These are phyloP conservation scores for Apogon talboti DNA, from an alignment of 2,797 vertebrate genomes.

Conservation along the genomic window DNA sequence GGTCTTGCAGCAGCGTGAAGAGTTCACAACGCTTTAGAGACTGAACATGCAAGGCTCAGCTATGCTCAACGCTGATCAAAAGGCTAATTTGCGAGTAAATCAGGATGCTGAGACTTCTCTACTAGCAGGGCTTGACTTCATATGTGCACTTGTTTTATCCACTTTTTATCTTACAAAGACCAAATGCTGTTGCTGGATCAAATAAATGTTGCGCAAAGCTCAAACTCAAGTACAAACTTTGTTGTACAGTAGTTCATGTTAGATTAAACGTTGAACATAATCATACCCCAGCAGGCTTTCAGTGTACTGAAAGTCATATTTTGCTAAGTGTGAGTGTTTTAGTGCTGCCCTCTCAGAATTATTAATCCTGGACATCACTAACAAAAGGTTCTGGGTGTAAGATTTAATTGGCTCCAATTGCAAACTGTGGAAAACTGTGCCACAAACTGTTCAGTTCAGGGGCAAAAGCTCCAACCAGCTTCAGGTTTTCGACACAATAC, in stretches of 20 bases:
- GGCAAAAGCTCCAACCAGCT: too few species aligned
- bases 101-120: slow-evolving; percentile 10
- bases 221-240: background rate
- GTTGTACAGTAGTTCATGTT: background rate
- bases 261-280: background rate
- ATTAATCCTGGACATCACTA: background rate
- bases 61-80: slow-evolving; percentile 41
- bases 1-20: slow-evolving; percentile 3
- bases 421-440: background rate
- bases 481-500: too few species aligned
- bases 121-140: slow-evolving; percentile 24
- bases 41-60: slow-evolving; percentile 7
- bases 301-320: background rate
- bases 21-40: slow-evolving; percentile 26
- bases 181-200: slow-evolving; percentile 16
- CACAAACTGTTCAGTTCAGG: too few species aligned
- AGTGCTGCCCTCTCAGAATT: background rate
- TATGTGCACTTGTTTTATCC: background rate
- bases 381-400: background rate
- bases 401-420: background rate
- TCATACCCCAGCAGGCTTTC: background rate
- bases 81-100: slow-evolving; percentile 15
- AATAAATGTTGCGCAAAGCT: background rate
- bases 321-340: background rate
- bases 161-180: slow-evolving; percentile 4